Base-by-base conservation (phyloP, 2,888 invertebrate species). In the Malachius bipustulatus region DNA sequence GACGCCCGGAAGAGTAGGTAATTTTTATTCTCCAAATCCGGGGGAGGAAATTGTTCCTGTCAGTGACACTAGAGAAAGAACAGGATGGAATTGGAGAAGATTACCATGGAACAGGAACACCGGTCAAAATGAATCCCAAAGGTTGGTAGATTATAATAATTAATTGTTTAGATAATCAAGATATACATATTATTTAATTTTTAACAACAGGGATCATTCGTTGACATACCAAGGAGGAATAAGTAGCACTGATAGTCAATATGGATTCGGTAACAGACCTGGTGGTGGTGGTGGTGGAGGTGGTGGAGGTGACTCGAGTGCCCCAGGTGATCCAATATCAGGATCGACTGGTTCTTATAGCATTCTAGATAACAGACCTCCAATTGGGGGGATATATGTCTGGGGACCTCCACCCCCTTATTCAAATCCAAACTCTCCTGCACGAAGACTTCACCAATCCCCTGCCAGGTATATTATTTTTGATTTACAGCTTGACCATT, bases 341-440 rank as follows among this genome's bases (percentile, higher is more conserved):
- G 57, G 55, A 8, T 60, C 59, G 26, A 58, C 55, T 28, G 67
- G 66, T 47, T 69, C 63, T 1, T 79, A 75, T 47, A 72, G 77
- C 14, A 74, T 73, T 6, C 60, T 74, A 53, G 57, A 65, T 55
- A 44, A 71, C 54, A 45, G 76, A 59, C 51, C 74, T 52, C 51
- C 60, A 14, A 63, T 73, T 50, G 63, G 76, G 49, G 52, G 71
- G 54, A 39, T 70, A 55, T 60, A 74, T 63, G 56, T 85, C 11
- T 88, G 88, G 88, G 89, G 87, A 0, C 89, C 88, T 0, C 88
- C 88, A 1, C 88, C 89, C 0, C 88, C 88, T 0, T 89, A 89
- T 54, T 83, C 83, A 38, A 82, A 83, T 33, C 82, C 82, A 24
- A 83, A 83, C 47, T 75, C 74, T 43, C 76, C 76, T 1, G 75